Percentiles rank a stretch among this genome's conserved stretches.
phyloP scores from a whole-genome alignment of 2,888 invertebrate genomes.

The Candidula unifasciata region DNA sequence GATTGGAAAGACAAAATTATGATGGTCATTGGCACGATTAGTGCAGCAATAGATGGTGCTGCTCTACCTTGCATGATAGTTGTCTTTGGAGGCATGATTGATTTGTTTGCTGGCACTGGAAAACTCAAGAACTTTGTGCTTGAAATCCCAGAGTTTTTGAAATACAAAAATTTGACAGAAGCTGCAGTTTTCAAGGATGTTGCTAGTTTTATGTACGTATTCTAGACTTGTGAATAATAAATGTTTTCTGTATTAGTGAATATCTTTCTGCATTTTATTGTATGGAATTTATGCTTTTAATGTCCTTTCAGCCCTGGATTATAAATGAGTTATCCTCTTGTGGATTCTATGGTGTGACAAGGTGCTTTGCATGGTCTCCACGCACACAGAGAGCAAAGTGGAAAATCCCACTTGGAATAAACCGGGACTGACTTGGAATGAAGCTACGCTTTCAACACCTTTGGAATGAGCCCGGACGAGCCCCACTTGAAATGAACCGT shows the following conservation, averaged over 20 bases:
- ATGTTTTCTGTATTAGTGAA: background rate
- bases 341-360: too few species aligned
- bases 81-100: constrained; percentile 77
- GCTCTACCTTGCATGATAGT: constrained; percentile 75
- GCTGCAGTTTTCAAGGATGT: constrained; percentile 14
- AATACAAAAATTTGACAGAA: background rate
- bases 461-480: too few species aligned
- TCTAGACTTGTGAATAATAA: background rate
- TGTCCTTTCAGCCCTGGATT: too few species aligned
- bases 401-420: too few species aligned
- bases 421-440: too few species aligned
- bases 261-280: background rate
- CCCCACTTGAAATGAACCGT: too few species aligned
- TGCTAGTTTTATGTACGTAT: constrained; percentile 17
- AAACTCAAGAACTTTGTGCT: constrained; percentile 26
- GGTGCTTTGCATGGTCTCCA: too few species aligned
- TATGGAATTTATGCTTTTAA: too few species aligned
- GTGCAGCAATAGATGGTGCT: constrained; percentile 70
- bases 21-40: constrained; percentile 73
- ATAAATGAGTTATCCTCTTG: too few species aligned
- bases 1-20: constrained; percentile 67
- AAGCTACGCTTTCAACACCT: too few species aligned
- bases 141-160: constrained; percentile 47
- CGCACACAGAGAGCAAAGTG: too few species aligned
- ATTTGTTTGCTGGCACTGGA: constrained; percentile 69